phyloP scores from a whole-genome alignment of 2,888 invertebrate species.

The Trachelus stipa region DNA sequence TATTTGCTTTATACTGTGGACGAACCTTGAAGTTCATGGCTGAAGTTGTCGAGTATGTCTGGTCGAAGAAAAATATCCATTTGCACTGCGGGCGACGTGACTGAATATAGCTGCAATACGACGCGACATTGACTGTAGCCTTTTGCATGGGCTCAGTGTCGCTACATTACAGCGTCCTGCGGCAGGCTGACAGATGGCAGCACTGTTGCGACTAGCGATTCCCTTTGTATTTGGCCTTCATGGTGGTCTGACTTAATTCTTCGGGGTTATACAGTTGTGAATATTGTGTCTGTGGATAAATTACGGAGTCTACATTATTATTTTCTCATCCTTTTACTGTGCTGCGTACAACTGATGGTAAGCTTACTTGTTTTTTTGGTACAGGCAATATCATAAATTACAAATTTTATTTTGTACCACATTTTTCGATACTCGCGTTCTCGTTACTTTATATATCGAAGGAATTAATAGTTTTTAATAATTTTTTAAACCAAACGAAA shows the following conservation, averaged over 20 bases:
- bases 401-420: neutral
- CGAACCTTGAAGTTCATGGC: neutral
- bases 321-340: neutral
- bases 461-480: too few relatives aligned
- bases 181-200: neutral
- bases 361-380: neutral
- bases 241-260: slow-evolving; percentile 12
- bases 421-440: neutral
- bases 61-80: neutral
- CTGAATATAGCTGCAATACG: neutral
- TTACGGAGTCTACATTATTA: neutral
- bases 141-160: neutral
- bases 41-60: neutral
- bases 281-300: slow-evolving; percentile 16
- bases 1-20: neutral
- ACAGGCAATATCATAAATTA: neutral
- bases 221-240: slow-evolving; percentile 21
- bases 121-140: neutral
- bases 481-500: too few relatives aligned
- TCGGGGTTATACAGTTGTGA: slow-evolving; percentile 5
- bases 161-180: neutral
- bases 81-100: neutral
- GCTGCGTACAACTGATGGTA: neutral
- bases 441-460: too few relatives aligned
- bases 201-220: slow-evolving; percentile 9